These are phyloP conservation scores for Enteromius unitaeniatus DNA, from an alignment of 2,797 vertebrate genomes.

Conservation along the genomic window DNA sequence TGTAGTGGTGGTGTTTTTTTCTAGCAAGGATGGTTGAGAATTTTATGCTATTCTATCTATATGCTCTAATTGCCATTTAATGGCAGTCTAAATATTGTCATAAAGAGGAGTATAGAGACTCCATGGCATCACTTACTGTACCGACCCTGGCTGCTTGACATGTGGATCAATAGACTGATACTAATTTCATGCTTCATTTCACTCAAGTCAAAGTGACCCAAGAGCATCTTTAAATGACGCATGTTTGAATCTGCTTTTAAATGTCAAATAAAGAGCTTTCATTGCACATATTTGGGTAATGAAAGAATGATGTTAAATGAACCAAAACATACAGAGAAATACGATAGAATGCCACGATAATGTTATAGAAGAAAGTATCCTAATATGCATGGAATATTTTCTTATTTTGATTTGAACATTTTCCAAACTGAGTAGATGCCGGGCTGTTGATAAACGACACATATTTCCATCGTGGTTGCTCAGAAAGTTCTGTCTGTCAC, in stretches of 20 bases:
- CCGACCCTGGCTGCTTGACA: not conserved
- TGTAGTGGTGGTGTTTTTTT: no score
- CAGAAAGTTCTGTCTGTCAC: conserved; percentile 46
- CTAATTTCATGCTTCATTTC: conserved; percentile 17
- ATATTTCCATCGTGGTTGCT: conserved; percentile 14
- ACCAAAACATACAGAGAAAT: not conserved
- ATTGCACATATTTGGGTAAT: not conserved
- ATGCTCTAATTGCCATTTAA: conserved; percentile 2
- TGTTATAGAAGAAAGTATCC: not conserved
- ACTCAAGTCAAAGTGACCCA: not conserved
- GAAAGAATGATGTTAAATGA: not conserved
- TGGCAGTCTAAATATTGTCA: conserved; percentile 3
- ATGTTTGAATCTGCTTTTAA: not conserved
- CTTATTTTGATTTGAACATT: not conserved
- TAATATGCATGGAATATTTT: not conserved
- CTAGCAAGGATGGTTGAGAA: not conserved
- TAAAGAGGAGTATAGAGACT: conserved; percentile 6
- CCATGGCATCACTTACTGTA: not conserved
- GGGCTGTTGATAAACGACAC: conserved; percentile 39
- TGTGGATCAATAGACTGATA: conserved; percentile 5
- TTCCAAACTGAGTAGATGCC: conserved; percentile 40
- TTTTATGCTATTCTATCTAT: conserved; percentile 3
- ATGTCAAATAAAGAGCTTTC: not conserved
- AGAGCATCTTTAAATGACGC: not conserved
- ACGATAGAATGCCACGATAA: not conserved